phyloP scores from a whole-genome alignment of 2,888 invertebrate genomes.

The Crematogaster levior region DNA sequence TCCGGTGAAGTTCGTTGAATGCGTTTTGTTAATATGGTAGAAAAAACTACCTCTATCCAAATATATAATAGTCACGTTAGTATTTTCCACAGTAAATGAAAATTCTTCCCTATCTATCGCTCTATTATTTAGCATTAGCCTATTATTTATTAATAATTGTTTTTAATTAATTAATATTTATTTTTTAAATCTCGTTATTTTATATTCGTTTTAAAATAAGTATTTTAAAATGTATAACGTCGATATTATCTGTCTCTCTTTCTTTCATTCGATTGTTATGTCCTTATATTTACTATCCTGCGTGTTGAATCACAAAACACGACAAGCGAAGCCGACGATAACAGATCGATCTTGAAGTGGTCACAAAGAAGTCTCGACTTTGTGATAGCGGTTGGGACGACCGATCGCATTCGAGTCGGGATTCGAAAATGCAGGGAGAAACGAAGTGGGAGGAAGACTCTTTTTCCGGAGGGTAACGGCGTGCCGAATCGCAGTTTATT shows the following conservation, averaged over 20 bases:
- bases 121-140: neutral
- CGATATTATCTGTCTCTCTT: neutral
- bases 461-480: slow-evolving; percentile 14
- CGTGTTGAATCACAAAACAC: slow-evolving; percentile 21
- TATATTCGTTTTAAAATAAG: neutral
- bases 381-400: slow-evolving; percentile 2
- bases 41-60: neutral
- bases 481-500: slow-evolving; percentile 70
- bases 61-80: neutral
- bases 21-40: neutral
- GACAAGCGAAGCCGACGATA: neutral
- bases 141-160: neutral
- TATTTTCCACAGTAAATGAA: neutral
- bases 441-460: neutral
- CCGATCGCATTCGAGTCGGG: neutral
- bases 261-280: neutral
- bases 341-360: slow-evolving; percentile 14
- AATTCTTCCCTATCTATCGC: neutral
- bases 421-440: slow-evolving; percentile 29
- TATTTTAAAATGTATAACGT: neutral
- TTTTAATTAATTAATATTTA: too few species aligned
- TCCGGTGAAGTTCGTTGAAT: neutral
- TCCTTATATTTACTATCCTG: neutral
- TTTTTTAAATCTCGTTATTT: too few species aligned
- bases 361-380: slow-evolving; percentile 27